phyloP scores from a whole-genome alignment of 2,113 vertebrate species.

The Mustela lutreola region DNA sequence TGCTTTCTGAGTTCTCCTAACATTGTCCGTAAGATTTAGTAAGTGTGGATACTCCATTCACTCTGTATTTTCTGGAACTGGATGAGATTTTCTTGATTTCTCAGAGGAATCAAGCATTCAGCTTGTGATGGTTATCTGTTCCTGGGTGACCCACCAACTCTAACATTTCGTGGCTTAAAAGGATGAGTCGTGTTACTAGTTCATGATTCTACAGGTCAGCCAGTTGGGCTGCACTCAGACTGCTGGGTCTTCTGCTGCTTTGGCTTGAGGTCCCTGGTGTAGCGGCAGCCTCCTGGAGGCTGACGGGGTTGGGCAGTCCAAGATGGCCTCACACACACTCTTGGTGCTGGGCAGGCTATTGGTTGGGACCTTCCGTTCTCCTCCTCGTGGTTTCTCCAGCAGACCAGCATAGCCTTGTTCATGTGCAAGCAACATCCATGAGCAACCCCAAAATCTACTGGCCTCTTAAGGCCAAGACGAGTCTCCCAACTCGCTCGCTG shows the following conservation, averaged over 20 bases:
- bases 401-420: background rate
- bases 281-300: background rate
- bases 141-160: background rate
- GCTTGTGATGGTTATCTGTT: background rate
- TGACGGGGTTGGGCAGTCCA: background rate
- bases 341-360: background rate
- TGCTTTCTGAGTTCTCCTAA: background rate
- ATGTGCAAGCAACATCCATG: background rate
- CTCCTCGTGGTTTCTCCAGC: background rate
- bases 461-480: background rate
- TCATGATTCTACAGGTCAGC: background rate
- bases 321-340: background rate
- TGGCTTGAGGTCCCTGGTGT: background rate
- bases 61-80: background rate
- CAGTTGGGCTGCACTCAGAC: background rate
- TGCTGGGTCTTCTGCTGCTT: background rate
- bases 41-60: background rate
- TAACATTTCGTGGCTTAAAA: background rate
- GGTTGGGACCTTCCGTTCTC: background rate
- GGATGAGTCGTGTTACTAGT: background rate
- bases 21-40: background rate
- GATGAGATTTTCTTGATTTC: slow-evolving; percentile 44
- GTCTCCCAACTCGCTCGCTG: background rate
- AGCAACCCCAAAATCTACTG: background rate
- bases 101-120: background rate